Base-by-base conservation (phyloP, 2,888 invertebrate genomes). In the Rhabditoides inermis region DNA sequence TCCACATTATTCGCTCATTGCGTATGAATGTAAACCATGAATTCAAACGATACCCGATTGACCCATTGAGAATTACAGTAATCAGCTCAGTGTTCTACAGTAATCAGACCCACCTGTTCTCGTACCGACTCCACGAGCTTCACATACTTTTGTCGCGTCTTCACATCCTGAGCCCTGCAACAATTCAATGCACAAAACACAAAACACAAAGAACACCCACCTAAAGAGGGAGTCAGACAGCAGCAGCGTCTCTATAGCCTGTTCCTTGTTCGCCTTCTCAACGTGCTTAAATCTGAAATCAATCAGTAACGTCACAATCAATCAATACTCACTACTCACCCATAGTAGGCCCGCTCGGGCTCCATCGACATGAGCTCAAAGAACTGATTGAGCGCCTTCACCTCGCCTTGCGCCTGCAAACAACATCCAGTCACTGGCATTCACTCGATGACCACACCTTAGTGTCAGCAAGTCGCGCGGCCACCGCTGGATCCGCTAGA, bases 211-310 rank as follows among this genome's bases (percentile, higher is more conserved):
- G n/a, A n/a, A n/a, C n/a, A n/a, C n/a, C n/a, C n/a, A n/a, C n/a
- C n/a, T n/a, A n/a, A 98, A 98, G 49, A 98, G 82, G 79, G 88
- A 88, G 79, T 98, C 95, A 18, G 92, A 90, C 72, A 98, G 88
- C 73, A 98, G 84, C 45, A 99, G 81, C 1, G 84, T 88, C 80
- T 98, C 95, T 67, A 98, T 84, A 40, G 95, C 95, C 79, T 88
- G 55, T 22, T 88, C 85, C 71, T 90, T 87, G 70, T 85, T 86
- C 0, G 98, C 98, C 60, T 81, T 83, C 72, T 87, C 84, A 4
- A 95, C 86, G 78, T 95, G 94, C 73, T n/a, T n/a, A n/a, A n/a
- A n/a, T n/a, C 64, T 64, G 55, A 49, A 62, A n/a, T n/a, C n/a
- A n/a, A n/a, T n/a, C n/a, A n/a, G n/a, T n/a, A n/a, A n/a, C n/a